Conservation (phyloP, 2,113 vertebrate genomes). For the Gallinago media region DNA sequence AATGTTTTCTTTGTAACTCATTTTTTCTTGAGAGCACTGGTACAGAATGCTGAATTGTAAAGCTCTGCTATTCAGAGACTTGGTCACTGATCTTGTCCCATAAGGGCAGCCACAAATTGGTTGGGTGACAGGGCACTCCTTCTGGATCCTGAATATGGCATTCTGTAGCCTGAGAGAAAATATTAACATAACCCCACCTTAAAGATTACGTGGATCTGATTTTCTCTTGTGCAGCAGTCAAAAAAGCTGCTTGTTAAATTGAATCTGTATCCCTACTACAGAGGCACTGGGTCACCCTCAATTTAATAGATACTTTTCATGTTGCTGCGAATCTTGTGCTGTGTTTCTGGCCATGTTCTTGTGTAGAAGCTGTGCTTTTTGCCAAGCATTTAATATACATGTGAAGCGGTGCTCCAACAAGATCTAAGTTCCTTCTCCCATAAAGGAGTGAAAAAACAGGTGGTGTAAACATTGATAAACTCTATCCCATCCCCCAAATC, state of each 20-base stretch:
- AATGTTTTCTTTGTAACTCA: background rate
- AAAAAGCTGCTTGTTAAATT: background rate
- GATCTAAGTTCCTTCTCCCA: background rate
- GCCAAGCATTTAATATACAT: fast-evolving
- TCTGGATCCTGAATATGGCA: background rate
- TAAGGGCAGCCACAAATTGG: background rate
- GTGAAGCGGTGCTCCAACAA: background rate
- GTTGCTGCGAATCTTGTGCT: background rate
- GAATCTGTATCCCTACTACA: background rate
- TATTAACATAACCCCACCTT: background rate
- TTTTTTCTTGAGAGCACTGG: background rate
- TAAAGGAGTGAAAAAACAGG: background rate
- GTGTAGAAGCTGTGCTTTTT: background rate
- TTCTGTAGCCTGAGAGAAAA: background rate
- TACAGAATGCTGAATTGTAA: background rate
- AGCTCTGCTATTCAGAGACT: background rate
- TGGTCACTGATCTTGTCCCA: fast-evolving
- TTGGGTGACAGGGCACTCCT: background rate
- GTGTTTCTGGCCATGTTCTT: background rate
- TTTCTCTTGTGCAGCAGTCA: background rate
- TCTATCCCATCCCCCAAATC: background rate
- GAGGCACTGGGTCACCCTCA: background rate
- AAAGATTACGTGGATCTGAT: background rate
- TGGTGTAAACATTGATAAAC: background rate
- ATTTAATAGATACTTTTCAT: background rate